Evolutionary conservation across 2,888 invertebrate species (phyloP).

Genomic region (Drosophila birchii): DNA sequence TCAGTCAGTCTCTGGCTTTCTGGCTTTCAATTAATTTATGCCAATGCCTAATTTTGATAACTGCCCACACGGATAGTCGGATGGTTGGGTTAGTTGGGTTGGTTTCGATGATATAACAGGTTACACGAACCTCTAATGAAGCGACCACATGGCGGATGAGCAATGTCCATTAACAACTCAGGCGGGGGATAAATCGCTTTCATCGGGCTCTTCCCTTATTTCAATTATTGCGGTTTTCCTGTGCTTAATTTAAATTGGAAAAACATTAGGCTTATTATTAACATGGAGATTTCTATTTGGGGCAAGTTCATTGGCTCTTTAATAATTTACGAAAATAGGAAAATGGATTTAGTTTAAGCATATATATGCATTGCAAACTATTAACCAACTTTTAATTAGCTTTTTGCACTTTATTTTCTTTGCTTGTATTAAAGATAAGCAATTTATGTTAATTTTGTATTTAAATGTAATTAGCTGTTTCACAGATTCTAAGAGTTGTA

Average conservation of each 20-base stretch:
- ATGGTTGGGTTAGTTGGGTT: conserved; percentile 29
- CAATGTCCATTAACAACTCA: conserved; percentile 36
- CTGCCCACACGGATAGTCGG: conserved; percentile 43
- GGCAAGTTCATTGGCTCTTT: not conserved
- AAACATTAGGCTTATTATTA: not conserved
- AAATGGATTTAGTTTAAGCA: not conserved
- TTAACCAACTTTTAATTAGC: conserved; percentile 1
- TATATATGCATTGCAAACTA: not conserved
- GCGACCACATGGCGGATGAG: conserved; percentile 47
- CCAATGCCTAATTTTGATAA: conserved; percentile 65
- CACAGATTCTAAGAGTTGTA: no score
- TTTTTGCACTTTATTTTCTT: not conserved
- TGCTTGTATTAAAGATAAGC: no score
- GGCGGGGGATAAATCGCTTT: conserved; percentile 6
- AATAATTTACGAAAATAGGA: conserved; percentile 2
- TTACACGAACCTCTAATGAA: conserved; percentile 33
- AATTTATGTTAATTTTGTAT: not conserved
- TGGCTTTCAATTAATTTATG: conserved; percentile 71
- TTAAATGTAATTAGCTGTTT: not conserved
- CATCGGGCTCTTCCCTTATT: conserved; percentile 22
- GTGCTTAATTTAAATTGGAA: conserved; percentile 14
- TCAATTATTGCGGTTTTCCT: conserved; percentile 11
- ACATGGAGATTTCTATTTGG: not conserved
- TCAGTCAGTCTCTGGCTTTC: conserved; percentile 18
- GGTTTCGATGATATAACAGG: conserved; percentile 14